These are phyloP conservation scores for Acromyrmex charruanus DNA, from an alignment of 1,140 invertebrate genomes.

Conservation along the genomic window DNA sequence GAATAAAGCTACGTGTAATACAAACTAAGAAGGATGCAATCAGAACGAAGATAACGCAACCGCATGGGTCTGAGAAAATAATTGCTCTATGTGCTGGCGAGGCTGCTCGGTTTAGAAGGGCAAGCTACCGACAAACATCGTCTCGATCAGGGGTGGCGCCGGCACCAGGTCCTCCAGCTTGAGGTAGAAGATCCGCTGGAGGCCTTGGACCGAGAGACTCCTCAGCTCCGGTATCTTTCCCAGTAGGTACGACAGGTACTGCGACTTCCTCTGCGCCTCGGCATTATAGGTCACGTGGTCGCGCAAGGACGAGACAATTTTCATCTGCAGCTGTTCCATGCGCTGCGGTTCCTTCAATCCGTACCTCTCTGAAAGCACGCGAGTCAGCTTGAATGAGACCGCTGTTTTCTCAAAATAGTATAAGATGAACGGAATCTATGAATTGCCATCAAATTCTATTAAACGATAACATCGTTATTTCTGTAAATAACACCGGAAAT, in stretches of 20 bases:
- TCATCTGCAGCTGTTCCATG: slow-evolving; percentile 98
- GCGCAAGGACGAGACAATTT: slow-evolving; percentile 96
- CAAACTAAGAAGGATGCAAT: slow-evolving; percentile 66
- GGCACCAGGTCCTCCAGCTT: slow-evolving; percentile 97
- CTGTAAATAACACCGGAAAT: neutral
- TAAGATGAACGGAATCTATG: neutral
- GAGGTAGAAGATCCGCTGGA: slow-evolving; percentile 97
- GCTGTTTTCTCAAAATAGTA: neutral
- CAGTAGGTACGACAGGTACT: slow-evolving; percentile 96
- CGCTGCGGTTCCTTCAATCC: slow-evolving; percentile 96
- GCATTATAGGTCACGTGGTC: slow-evolving; percentile 98
- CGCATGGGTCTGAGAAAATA: slow-evolving; percentile 59
- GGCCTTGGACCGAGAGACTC: slow-evolving; percentile 96
- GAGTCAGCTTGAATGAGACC: neutral
- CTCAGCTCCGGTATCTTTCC: slow-evolving; percentile 96
- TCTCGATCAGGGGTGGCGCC: slow-evolving; percentile 96
- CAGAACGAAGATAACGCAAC: slow-evolving; percentile 60
- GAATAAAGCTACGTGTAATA: slow-evolving; percentile 68
- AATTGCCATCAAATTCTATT: slow-evolving; percentile 1
- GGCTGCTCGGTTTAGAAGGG: slow-evolving; percentile 89
- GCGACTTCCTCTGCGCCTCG: slow-evolving; percentile 94
- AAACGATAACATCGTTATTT: neutral
- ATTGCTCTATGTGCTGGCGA: slow-evolving; percentile 64
- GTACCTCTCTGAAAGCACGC: slow-evolving; percentile 92
- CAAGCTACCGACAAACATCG: slow-evolving; percentile 97